Conservation (phyloP, 2,888 invertebrate genomes). For the Latrodectus elegans region DNA sequence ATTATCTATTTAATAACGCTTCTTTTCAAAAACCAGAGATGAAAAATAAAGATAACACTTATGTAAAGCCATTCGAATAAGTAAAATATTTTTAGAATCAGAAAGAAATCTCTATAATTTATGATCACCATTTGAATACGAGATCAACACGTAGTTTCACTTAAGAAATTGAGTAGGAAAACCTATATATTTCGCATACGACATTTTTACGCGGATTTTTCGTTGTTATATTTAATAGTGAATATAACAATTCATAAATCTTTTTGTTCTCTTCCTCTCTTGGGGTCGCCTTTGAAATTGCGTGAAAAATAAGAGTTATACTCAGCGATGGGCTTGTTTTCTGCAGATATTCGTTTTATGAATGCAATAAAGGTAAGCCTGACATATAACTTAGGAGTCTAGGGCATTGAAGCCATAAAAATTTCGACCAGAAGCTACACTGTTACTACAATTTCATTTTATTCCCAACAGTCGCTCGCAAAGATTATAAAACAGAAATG, state of each 20-base stretch:
- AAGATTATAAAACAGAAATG: not conserved
- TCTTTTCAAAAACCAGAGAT: no score
- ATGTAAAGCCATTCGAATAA: no score
- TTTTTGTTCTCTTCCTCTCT: not conserved
- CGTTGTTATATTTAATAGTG: not conserved
- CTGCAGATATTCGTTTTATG: constrained; percentile 30
- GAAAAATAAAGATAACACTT: no score
- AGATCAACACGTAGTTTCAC: not conserved
- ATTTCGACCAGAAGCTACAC: not conserved
- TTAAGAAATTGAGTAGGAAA: not conserved
- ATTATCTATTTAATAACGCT: no score
- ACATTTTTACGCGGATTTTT: not conserved
- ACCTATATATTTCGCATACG: not conserved
- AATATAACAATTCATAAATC: constrained; percentile 1
- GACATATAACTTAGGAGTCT: constrained; percentile 25
- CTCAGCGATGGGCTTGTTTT: not conserved
- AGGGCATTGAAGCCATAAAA: constrained; percentile 23
- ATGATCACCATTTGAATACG: no score
- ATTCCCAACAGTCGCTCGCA: constrained; percentile 4
- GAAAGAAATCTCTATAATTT: no score
- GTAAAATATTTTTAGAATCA: no score
- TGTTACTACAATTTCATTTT: constrained; percentile 2
- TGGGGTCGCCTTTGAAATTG: not conserved
- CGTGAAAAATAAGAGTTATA: constrained; percentile 1
- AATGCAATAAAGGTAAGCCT: constrained; percentile 33